Evolutionary conservation across 2,113 vertebrate species (phyloP).

Genomic region (Vidua macroura): DNA sequence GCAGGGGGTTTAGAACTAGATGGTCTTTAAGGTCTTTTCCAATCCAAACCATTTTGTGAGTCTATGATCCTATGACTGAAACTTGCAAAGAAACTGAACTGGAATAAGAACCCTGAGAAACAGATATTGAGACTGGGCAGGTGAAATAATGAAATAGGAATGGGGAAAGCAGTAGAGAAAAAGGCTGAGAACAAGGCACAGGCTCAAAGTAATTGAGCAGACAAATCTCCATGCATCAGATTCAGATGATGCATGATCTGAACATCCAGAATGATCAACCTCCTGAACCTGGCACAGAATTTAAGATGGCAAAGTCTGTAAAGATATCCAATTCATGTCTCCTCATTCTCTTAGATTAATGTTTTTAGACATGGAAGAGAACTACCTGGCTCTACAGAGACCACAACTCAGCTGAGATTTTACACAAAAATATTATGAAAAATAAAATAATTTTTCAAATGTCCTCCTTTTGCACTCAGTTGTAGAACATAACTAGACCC

Average conservation of each 20-base stretch:
- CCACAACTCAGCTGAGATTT: neutral
- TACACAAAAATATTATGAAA: neutral
- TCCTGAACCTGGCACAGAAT: neutral
- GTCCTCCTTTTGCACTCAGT: neutral
- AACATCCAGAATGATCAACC: neutral
- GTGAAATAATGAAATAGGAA: neutral
- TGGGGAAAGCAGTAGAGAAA: neutral
- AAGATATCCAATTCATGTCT: neutral
- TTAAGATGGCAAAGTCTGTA: neutral
- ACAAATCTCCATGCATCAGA: neutral
- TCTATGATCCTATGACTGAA: neutral
- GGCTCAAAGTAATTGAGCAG: fast-evolving
- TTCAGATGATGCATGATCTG: neutral
- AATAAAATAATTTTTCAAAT: neutral
- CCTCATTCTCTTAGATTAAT: neutral
- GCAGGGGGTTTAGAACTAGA: neutral
- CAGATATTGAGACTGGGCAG: neutral
- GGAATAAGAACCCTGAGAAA: neutral
- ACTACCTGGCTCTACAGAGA: neutral
- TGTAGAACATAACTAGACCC: neutral
- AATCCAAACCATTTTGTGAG: neutral
- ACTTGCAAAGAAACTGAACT: neutral
- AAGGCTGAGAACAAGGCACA: neutral
- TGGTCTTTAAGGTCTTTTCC: neutral
- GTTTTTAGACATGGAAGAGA: neutral